Evolutionary conservation across 2,113 vertebrate species (phyloP), one percentile per base, ranked within the genome.

Genomic region (Pristiophorus japonicus): DNA sequence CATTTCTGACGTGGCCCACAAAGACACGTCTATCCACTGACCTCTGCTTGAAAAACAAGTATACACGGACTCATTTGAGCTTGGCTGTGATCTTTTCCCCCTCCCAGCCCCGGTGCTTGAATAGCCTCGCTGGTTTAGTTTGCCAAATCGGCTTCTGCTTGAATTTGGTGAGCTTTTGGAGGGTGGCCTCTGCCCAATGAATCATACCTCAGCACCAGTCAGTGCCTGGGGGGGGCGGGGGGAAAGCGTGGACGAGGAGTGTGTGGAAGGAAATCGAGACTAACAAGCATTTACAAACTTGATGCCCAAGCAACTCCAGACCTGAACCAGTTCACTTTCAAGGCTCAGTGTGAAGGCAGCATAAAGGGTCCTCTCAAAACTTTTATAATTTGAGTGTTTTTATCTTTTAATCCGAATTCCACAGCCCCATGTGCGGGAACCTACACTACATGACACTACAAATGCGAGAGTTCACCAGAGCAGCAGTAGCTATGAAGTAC

Each of bases 121-220:
- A n/a, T n/a, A n/a, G n/a, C n/a, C n/a, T n/a, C n/a, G n/a, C n/a
- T n/a, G n/a, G n/a, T n/a, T n/a, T n/a, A n/a, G n/a, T n/a, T n/a
- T n/a, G n/a, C n/a, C n/a, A n/a, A n/a, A n/a, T n/a, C n/a, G n/a
- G n/a, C n/a, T n/a, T n/a, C n/a, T n/a, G n/a, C n/a, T n/a, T n/a
- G n/a, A n/a, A 66, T 12, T 67, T 47, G 42, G 59, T 22, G 38
- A n/a, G n/a, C n/a, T n/a, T n/a, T n/a, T n/a, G n/a, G n/a, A 63
- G 92, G 63, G 63, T 30, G 65, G 42, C 20, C 92, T 47, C 63
- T 92, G 59, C 59, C 88, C 59, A 63, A 18, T 0, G 34, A 91
- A 62, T 91, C 88, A 20, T 91, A 91, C 88, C 88, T 91, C 88
- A 92, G 88, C 88, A 65, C 88, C 88, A 92, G 18, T 92, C 88